These are phyloP conservation scores for Ochlodes sylvanus DNA, from an alignment of 2,888 invertebrate genomes.

Conservation along the genomic window DNA sequence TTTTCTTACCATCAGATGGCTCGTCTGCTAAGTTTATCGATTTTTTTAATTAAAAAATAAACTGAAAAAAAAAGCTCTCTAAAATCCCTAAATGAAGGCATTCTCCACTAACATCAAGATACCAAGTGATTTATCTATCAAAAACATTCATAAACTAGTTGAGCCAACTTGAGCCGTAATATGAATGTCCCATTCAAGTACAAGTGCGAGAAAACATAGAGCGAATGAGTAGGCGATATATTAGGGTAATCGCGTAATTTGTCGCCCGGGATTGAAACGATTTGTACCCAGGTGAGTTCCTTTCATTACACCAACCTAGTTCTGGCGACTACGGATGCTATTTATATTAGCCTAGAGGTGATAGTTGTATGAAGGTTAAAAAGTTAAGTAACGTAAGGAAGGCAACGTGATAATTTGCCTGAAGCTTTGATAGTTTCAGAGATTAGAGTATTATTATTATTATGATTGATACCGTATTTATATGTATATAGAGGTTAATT, in stretches of 20 bases:
- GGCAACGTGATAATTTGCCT: constrained; percentile 2
- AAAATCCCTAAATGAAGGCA: too few relatives aligned
- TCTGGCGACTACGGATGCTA: constrained; percentile 12
- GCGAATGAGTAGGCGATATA: constrained; percentile 28
- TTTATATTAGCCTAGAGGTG: background rate
- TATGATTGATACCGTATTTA: background rate
- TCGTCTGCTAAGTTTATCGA: too few relatives aligned
- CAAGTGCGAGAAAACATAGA: constrained; percentile 20
- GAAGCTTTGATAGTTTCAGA: background rate
- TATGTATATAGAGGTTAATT: too few relatives aligned
- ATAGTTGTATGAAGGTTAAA: background rate
- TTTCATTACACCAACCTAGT: constrained; percentile 24
- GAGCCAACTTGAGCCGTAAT: constrained; percentile 10
- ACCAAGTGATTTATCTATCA: background rate
- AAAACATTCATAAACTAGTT: background rate
- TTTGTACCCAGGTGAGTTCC: constrained; percentile 37
- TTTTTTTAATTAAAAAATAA: too few relatives aligned
- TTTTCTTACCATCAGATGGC: too few relatives aligned
- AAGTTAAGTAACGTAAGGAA: background rate
- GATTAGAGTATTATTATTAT: background rate
- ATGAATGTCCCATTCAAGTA: constrained; percentile 19
- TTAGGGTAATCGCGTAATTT: constrained; percentile 37
- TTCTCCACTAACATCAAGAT: too few relatives aligned
- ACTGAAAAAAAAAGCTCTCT: background rate
- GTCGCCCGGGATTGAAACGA: constrained; percentile 37